Evolutionary conservation across 2,113 vertebrate species (phyloP), one percentile per base, ranked within the genome.

Genomic region (Canis aureus): DNA sequence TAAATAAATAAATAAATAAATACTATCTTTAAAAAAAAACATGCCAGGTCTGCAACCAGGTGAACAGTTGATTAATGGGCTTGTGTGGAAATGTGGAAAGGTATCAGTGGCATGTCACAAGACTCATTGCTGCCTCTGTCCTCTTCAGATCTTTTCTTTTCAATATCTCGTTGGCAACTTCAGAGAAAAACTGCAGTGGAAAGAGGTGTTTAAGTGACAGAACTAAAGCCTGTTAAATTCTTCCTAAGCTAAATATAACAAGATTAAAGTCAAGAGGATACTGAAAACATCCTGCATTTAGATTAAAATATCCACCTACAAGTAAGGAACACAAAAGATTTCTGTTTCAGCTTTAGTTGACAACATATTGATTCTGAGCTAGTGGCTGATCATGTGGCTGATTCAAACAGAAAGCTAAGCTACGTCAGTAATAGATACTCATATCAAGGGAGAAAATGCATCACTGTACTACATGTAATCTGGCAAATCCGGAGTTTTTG

Each of bases 301-400:
- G 38, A 91, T 93, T 92, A 85, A 95, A 93, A 60, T 95, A 96
- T 78, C 78, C 27, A 62, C 19, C 93, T 96, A 93, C 32, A 90
- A 64, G 89, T 64, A 67, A 91, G 80, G 64, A 27, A 69, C 25
- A 27, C 20, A 17, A 9, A 84, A 80, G 85, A 81, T 29, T 49
- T 91, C 2, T 6, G 32, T 71, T 95, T 94, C 85, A 76, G 8
- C 82, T 95, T 81, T 78, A 71, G 51, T n/a, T 82, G 92, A 74
- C 64, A 81, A 25, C 76, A 29, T 78, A 86, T 6, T 91, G 94
- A 95, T 91, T 89, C 93, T 81, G 92, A 97, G 59, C 43, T 35
- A 38, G 53, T 27, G 94, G 71, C 43, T 43, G 32, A 4, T 64
- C 85, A 80, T 43, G 35, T 32, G 13, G n/a, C 59, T 74, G 15